Conservation (phyloP, 1,140 invertebrate genomes). For the Anagrus nilaparvatae region DNA sequence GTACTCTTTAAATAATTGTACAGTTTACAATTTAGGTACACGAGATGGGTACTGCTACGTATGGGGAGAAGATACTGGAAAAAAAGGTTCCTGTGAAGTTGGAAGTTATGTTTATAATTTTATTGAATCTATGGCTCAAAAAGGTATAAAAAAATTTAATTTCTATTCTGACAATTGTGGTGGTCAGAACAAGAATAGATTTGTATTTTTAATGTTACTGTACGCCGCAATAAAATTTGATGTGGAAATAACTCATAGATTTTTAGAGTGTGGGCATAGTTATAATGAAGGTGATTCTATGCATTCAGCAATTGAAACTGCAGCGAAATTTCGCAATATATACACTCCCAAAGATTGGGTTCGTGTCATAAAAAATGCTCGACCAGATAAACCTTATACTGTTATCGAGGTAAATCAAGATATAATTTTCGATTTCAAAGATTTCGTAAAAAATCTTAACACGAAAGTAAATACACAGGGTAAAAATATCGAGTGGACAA, state of each 20-base stretch:
- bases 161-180: conserved; percentile 29
- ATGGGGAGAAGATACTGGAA: no score
- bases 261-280: conserved; percentile 31
- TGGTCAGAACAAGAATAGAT: conserved; percentile 32
- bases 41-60: no score
- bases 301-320: conserved; percentile 31
- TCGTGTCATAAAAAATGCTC: conserved; percentile 22
- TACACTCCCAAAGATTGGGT: conserved; percentile 27
- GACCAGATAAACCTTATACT: conserved; percentile 23
- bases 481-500: no score
- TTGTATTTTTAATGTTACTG: conserved; percentile 14
- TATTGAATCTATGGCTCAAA: not conserved
- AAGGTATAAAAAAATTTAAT: conserved; percentile 11
- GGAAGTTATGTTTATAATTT: no score
- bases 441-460: conserved; percentile 12
- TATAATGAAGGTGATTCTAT: conserved; percentile 32
- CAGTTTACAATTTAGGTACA: no score
- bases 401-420: conserved; percentile 19
- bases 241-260: conserved; percentile 11
- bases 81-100: no score
- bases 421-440: conserved; percentile 23
- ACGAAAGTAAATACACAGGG: no score
- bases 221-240: conserved; percentile 10
- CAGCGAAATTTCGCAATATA: conserved; percentile 27
- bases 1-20: no score